phyloP scores from a whole-genome alignment of 1,140 invertebrate species.

The Drosophila pandora region DNA sequence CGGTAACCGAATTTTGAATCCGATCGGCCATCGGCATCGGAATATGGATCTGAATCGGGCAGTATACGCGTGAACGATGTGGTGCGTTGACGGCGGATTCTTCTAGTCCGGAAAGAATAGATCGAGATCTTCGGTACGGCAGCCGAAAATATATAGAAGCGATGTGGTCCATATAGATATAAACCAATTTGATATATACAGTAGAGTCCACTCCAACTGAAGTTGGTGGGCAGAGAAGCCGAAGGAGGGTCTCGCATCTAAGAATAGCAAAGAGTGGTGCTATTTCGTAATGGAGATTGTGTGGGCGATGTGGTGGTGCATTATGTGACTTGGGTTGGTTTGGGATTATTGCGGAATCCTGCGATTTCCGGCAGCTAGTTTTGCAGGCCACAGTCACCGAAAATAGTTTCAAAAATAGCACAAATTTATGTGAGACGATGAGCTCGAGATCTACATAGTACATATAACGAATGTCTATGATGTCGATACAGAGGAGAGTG shows the following conservation, averaged over 20 bases:
- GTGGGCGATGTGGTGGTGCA: conserved; percentile 10
- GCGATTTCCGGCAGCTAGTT: conserved; percentile 28
- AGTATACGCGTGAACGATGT: conserved; percentile 79
- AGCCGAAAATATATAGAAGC: conserved; percentile 2
- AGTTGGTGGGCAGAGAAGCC: conserved; percentile 26
- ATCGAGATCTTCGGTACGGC: conserved; percentile 30
- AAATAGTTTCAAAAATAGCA: conserved; percentile 77
- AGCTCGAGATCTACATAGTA: not conserved
- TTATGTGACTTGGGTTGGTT: conserved; percentile 20
- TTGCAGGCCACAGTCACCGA: conserved; percentile 21
- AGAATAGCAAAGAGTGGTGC: conserved; percentile 13
- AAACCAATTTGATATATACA: conserved; percentile 12
- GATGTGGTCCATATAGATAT: conserved; percentile 32
- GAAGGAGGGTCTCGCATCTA: not conserved
- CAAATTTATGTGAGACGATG: conserved; percentile 56
- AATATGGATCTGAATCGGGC: conserved; percentile 45
- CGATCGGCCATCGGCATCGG: conserved; percentile 14
- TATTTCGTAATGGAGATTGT: conserved; percentile 43
- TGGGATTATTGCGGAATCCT: conserved; percentile 28
- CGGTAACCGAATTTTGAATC: conserved; percentile 5
- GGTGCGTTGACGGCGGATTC: conserved; percentile 73
- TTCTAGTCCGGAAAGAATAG: conserved; percentile 48
- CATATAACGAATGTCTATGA: conserved; percentile 4
- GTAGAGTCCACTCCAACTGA: conserved; percentile 35
- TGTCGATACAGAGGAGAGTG: not conserved